phyloP scores from a whole-genome alignment of 2,113 vertebrate genomes.

The Cynocephalus volans region DNA sequence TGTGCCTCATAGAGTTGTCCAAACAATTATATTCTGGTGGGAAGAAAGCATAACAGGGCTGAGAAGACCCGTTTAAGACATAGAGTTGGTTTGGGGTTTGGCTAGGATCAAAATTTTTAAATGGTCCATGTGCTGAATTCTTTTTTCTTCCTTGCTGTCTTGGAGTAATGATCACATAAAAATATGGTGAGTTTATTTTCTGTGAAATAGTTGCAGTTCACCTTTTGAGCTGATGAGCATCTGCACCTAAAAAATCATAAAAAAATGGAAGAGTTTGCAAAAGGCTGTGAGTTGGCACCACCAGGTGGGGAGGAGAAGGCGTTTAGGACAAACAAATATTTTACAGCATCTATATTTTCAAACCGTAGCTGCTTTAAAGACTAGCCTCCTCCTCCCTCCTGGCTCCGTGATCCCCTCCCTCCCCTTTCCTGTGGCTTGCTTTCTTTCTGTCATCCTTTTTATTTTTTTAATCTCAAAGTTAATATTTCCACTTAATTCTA shows the following conservation, averaged over 20 bases:
- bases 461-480: not conserved
- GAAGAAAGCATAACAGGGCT: not conserved
- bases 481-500: not conserved
- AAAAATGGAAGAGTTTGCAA: constrained; percentile 39
- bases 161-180: constrained; percentile 38
- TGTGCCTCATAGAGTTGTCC: not conserved
- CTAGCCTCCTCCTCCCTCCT: not conserved
- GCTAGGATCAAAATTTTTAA: constrained; percentile 44
- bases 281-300: not conserved
- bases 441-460: constrained; percentile 37
- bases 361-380: not conserved
- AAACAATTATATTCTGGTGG: not conserved
- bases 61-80: not conserved
- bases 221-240: constrained; percentile 20
- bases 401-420: not conserved
- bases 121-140: not conserved
- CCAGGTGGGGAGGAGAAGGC: constrained; percentile 13
- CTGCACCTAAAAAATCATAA: constrained; percentile 66
- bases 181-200: constrained; percentile 71
- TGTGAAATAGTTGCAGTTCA: constrained; percentile 65
- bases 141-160: not conserved
- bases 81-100: not conserved
- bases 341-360: not conserved
- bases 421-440: not conserved
- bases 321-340: constrained; percentile 47